phyloP scores from a whole-genome alignment of 2,797 vertebrate genomes.

The Sebastolobus altivelis region DNA sequence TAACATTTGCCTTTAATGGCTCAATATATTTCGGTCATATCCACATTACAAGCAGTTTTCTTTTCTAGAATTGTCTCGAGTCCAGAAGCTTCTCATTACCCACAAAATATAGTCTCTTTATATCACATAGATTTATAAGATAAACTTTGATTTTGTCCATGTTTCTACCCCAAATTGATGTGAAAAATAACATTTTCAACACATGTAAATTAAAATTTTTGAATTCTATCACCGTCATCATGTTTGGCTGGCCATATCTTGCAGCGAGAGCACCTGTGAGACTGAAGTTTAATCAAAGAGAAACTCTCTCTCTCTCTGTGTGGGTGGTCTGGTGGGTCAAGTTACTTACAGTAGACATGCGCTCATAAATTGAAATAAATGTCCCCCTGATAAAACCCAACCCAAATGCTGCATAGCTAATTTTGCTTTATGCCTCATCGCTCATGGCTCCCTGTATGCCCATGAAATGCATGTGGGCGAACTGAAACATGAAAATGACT shows the following conservation, averaged over 20 bases:
- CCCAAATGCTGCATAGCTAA: constrained; percentile 34
- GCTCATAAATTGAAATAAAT: constrained; percentile 52
- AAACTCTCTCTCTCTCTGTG: constrained; percentile 9
- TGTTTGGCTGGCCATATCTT: not conserved
- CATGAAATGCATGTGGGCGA: constrained; percentile 12
- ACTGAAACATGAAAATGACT: not conserved
- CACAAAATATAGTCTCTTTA: not conserved
- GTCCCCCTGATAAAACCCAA: constrained; percentile 46
- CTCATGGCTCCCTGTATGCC: constrained; percentile 11
- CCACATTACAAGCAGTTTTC: not conserved
- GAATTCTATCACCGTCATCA: not conserved
- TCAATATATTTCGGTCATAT: not conserved
- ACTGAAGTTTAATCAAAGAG: constrained; percentile 30
- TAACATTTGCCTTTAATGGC: not conserved
- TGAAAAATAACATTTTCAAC: not conserved
- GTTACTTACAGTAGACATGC: constrained; percentile 29
- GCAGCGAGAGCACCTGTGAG: not conserved
- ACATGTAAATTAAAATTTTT: constrained; percentile 2
- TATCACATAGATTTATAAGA: not conserved
- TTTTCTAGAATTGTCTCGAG: not conserved
- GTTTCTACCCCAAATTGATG: not conserved
- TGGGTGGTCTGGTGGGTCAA: constrained; percentile 31
- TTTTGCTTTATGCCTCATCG: constrained; percentile 20
- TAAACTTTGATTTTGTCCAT: not conserved
- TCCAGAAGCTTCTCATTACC: not conserved